phyloP scores from a whole-genome alignment of 2,113 vertebrate genomes.

The Indicator indicator region DNA sequence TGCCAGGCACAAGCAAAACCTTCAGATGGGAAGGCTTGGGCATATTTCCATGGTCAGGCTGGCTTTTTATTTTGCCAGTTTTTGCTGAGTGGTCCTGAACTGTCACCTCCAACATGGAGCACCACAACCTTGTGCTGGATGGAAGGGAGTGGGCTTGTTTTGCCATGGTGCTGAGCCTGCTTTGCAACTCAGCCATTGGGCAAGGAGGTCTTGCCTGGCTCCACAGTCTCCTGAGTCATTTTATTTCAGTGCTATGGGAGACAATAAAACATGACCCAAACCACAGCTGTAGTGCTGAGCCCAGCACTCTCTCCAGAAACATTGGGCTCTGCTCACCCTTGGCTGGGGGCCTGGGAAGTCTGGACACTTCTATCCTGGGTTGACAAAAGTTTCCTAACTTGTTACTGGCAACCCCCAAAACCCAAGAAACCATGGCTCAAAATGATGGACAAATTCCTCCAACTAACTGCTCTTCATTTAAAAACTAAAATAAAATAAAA shows the following conservation, averaged over 20 bases:
- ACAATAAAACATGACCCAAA: not conserved
- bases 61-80: not conserved
- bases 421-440: not conserved
- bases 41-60: not conserved
- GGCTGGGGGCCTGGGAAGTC: not conserved
- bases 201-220: not conserved
- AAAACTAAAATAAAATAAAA: not conserved
- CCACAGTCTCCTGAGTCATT: not conserved
- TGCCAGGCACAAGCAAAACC: not conserved
- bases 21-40: not conserved
- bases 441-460: not conserved
- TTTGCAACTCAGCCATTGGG: not conserved
- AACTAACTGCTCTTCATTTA: not conserved
- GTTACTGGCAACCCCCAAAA: slow-evolving; percentile 3
- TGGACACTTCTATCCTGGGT: not conserved
- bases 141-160: not conserved
- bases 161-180: not conserved
- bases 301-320: not conserved
- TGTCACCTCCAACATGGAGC: not conserved
- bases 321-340: slow-evolving; percentile 10
- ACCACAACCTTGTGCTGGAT: not conserved
- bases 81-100: not conserved
- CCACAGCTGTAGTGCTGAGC: not conserved
- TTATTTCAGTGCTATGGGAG: not conserved
- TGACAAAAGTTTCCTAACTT: slow-evolving; percentile 15